Conservation (phyloP, 2,797 vertebrate species). For the Streptopelia turtur region DNA sequence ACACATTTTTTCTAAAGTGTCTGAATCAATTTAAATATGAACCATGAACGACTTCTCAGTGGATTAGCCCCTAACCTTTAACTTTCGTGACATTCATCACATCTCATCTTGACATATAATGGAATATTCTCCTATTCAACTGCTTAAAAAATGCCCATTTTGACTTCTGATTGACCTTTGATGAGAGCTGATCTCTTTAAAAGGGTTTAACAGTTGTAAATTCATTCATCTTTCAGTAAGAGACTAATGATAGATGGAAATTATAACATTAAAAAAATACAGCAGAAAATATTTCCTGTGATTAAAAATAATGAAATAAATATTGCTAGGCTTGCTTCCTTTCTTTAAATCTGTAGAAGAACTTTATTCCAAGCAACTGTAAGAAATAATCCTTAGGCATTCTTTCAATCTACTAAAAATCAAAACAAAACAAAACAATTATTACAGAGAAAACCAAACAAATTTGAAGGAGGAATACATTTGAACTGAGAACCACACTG, state of each 20-base stretch:
- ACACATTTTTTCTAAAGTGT: conserved; percentile 31
- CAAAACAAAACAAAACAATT: no score
- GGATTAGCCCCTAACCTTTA: conserved; percentile 75
- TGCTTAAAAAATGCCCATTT: conserved; percentile 64
- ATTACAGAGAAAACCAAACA: not conserved
- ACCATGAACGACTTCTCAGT: conserved; percentile 57
- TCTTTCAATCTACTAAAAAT: not conserved
- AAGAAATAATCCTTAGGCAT: not conserved
- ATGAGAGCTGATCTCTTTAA: conserved; percentile 36
- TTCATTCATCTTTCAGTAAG: not conserved
- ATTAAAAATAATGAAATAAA: not conserved
- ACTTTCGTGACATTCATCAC: conserved; percentile 58
- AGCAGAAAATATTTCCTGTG: not conserved
- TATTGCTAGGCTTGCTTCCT: not conserved
- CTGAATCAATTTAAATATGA: conserved; percentile 65
- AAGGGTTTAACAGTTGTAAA: conserved; percentile 21
- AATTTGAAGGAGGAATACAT: not conserved
- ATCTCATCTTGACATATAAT: conserved; percentile 69
- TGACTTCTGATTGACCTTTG: conserved; percentile 71
- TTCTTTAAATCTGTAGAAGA: not conserved
- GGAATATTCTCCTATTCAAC: conserved; percentile 70
- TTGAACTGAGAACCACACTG: not conserved
- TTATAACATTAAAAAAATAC: not conserved
- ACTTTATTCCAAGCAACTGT: not conserved
- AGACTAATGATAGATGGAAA: not conserved